These are phyloP conservation scores for Molorchus minor DNA, from an alignment of 2,888 invertebrate species.

Conservation along the genomic window DNA sequence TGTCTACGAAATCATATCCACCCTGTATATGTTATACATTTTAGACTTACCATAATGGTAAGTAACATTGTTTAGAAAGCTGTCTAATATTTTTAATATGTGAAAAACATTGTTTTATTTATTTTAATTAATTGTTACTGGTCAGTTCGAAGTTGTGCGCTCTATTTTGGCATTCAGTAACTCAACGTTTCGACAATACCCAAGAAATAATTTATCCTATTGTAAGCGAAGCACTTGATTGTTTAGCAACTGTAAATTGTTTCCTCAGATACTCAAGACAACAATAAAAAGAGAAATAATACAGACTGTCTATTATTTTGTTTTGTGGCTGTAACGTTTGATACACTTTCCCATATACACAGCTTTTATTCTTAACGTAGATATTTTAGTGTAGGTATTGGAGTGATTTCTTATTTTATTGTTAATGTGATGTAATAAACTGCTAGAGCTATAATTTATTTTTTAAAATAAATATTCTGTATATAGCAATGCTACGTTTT, in stretches of 20 bases:
- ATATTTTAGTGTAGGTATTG: not conserved
- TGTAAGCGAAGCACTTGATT: not conserved
- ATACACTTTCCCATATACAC: constrained; percentile 7
- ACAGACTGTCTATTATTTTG: constrained; percentile 25
- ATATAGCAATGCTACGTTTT: constrained; percentile 14
- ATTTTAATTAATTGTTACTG: not conserved
- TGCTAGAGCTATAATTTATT: constrained; percentile 22
- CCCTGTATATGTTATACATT: too few species aligned
- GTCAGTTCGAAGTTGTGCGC: not conserved
- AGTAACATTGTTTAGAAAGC: too few species aligned
- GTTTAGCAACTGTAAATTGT: not conserved
- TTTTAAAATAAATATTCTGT: constrained; percentile 26
- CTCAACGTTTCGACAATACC: not conserved
- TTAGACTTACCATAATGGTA: too few species aligned
- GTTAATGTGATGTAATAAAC: constrained; percentile 17
- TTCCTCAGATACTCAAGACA: too few species aligned
- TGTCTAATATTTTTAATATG: too few species aligned
- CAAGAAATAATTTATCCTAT: not conserved
- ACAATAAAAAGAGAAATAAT: constrained; percentile 5
- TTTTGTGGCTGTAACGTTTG: not conserved
- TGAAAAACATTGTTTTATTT: not conserved
- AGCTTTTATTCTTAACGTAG: constrained; percentile 1
- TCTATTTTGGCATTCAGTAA: not conserved
- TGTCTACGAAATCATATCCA: too few species aligned
- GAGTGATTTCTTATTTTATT: constrained; percentile 16